Evolutionary conservation across 2,797 vertebrate species (phyloP).

Genomic region (Poeciliopsis turneri): DNA sequence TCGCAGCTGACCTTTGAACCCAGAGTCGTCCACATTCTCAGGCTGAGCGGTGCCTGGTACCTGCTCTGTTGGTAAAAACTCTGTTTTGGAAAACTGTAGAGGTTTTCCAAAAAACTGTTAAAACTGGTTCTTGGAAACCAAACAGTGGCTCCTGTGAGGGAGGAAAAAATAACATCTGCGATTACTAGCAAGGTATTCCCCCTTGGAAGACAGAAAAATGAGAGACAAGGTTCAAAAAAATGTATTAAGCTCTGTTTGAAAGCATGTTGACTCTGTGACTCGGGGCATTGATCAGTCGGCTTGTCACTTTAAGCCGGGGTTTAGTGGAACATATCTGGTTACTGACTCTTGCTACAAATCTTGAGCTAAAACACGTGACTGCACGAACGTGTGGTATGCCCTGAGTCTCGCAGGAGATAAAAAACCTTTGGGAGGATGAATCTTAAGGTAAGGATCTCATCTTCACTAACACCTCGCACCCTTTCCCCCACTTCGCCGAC

Average conservation of each 20-base stretch:
- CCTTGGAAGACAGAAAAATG: not conserved
- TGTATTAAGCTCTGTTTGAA: not conserved
- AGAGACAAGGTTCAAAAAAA: not conserved
- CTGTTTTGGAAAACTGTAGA: not conserved
- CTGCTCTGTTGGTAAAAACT: not conserved
- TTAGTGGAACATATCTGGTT: not conserved
- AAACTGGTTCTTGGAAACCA: not conserved
- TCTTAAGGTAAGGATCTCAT: slow-evolving; percentile 50
- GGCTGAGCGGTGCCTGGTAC: slow-evolving; percentile 45
- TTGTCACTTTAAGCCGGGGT: not conserved
- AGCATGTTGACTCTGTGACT: not conserved
- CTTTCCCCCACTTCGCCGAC: not conserved
- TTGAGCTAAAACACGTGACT: slow-evolving; percentile 36
- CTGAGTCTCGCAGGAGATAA: slow-evolving; percentile 41
- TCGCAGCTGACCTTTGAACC: slow-evolving; percentile 44
- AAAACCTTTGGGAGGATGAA: slow-evolving; percentile 24
- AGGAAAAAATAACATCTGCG: not conserved
- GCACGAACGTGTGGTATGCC: slow-evolving; percentile 44
- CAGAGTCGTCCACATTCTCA: slow-evolving; percentile 20
- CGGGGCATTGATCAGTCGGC: not conserved
- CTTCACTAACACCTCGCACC: not conserved
- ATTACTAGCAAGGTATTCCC: not conserved
- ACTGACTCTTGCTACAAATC: not conserved
- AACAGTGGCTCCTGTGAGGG: not conserved
- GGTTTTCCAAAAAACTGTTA: not conserved